These are phyloP conservation scores for Diaperis boleti DNA, from an alignment of 2,888 invertebrate genomes.

Conservation along the genomic window DNA sequence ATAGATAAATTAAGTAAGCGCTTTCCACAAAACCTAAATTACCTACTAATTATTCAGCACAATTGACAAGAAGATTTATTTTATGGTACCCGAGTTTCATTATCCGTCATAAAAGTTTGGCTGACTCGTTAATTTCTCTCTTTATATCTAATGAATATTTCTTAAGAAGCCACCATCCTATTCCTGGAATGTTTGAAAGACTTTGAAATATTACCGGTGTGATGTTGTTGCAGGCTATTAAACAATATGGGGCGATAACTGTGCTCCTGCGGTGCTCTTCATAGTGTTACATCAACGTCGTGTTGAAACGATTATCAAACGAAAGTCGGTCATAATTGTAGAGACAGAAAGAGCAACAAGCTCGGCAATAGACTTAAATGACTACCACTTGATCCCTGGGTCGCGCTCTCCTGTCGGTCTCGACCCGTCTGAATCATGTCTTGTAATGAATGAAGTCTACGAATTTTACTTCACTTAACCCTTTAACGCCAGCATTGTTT, in stretches of 20 bases:
- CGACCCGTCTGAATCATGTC: slow-evolving; percentile 57
- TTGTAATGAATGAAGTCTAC: slow-evolving; percentile 36
- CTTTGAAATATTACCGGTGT: background rate
- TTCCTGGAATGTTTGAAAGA: background rate
- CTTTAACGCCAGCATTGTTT: no score
- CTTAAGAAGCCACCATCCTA: background rate
- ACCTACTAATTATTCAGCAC: no score
- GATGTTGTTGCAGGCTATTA: background rate
- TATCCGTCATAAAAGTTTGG: no score
- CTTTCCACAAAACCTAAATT: no score
- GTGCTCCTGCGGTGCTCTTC: slow-evolving; percentile 14
- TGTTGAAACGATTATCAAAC: slow-evolving; percentile 20
- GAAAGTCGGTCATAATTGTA: slow-evolving; percentile 38
- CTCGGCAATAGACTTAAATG: slow-evolving; percentile 53
- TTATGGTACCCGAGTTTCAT: no score
- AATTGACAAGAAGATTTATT: no score
- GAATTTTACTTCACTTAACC: slow-evolving; percentile 26
- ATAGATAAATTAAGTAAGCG: no score
- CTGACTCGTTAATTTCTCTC: no score
- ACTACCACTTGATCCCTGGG: slow-evolving; percentile 61
- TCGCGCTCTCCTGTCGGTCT: slow-evolving; percentile 55
- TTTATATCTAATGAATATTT: background rate
- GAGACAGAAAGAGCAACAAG: slow-evolving; percentile 36
- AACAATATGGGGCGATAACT: slow-evolving; percentile 10
- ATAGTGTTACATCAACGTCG: slow-evolving; percentile 15